Evolutionary conservation across 2,113 vertebrate genomes (phyloP).

Genomic region (Mesoclemmys tuberculata): DNA sequence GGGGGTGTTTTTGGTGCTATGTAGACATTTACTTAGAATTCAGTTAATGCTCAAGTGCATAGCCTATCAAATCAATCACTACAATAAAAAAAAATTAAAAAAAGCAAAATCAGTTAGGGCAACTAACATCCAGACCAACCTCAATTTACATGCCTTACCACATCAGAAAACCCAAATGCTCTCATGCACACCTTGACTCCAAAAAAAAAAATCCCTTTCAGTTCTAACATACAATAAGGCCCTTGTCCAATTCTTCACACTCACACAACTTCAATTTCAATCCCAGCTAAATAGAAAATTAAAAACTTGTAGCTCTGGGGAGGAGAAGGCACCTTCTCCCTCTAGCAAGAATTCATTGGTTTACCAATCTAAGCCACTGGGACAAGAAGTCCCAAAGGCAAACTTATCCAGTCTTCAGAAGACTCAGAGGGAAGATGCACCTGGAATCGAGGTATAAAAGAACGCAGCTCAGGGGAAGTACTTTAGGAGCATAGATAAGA

Average conservation of each 20-base stretch:
- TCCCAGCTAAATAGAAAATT: background rate
- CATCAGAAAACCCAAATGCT: background rate
- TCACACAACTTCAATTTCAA: background rate
- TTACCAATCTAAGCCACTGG: background rate
- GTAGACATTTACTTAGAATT: no score
- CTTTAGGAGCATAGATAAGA: background rate
- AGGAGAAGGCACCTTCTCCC: background rate
- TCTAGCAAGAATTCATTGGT: background rate
- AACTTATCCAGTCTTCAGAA: background rate
- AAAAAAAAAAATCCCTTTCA: background rate
- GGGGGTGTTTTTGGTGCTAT: no score
- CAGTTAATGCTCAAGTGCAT: no score
- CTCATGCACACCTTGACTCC: no score
- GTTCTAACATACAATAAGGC: background rate
- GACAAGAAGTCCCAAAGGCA: background rate
- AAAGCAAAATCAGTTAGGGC: no score
- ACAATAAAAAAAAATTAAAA: no score
- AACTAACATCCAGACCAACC: no score
- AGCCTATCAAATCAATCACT: no score
- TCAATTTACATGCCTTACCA: no score
- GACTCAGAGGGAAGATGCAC: background rate
- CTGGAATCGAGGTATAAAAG: background rate
- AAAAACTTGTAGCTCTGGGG: background rate
- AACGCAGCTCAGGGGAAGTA: background rate
- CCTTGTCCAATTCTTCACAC: no score